Evolutionary conservation across 2,888 invertebrate genomes (phyloP).

Genomic region (Eumerus sabulonum): DNA sequence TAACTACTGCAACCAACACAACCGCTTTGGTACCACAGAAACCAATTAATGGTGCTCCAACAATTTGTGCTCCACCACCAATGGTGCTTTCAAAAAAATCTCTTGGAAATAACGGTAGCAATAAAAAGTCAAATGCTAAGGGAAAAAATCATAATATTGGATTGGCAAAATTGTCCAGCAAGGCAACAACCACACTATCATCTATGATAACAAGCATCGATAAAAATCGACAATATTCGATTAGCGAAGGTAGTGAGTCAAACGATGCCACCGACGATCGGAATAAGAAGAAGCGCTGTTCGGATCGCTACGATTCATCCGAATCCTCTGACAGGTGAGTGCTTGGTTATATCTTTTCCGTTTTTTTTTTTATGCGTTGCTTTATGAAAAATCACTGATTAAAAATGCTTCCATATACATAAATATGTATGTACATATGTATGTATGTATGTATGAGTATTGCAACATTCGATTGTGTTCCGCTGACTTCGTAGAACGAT

Average conservation of each 20-base stretch:
- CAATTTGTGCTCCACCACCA: constrained; percentile 58
- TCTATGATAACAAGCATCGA: constrained; percentile 10
- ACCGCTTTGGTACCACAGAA: constrained; percentile 14
- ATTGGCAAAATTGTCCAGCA: constrained; percentile 36
- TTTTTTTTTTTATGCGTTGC: too few species aligned
- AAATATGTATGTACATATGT: constrained; percentile 13
- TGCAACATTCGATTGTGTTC: background rate
- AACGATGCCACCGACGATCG: constrained; percentile 80
- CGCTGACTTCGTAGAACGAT: background rate
- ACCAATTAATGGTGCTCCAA: constrained; percentile 30
- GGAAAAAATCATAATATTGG: constrained; percentile 48
- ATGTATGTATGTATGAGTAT: background rate
- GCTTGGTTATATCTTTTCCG: too few species aligned
- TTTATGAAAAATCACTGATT: background rate
- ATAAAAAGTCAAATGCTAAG: constrained; percentile 46
- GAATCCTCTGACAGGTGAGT: constrained; percentile 95
- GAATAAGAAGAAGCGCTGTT: constrained; percentile 90
- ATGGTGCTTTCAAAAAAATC: constrained; percentile 43
- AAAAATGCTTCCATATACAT: background rate
- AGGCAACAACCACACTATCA: constrained; percentile 19
- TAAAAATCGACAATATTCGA: constrained; percentile 37
- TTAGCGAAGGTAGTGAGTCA: background rate
- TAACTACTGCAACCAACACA: constrained; percentile 24
- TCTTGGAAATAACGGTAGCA: constrained; percentile 24
- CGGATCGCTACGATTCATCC: constrained; percentile 95